A percentile compares a stretch with the other conserved stretches of the same genome.
These are phyloP conservation scores for Conchocele bisecta DNA, from an alignment of 2,888 invertebrate species.

Conservation along the genomic window DNA sequence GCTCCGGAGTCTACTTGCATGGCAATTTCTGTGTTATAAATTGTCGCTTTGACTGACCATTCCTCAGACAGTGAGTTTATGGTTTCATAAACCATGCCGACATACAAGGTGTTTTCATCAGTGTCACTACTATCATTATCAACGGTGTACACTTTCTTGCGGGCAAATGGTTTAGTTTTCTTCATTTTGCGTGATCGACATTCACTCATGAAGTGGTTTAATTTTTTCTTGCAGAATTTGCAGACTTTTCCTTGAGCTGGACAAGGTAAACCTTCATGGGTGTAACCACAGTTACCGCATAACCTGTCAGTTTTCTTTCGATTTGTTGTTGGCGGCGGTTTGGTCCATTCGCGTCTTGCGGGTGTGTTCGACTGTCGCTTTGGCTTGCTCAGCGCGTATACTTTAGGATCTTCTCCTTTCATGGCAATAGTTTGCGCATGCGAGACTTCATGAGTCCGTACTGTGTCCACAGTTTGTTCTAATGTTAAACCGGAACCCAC, in stretches of 20 bases:
- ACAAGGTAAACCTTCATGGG: no score
- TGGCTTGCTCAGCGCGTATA: neutral
- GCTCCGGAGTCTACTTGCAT: constrained; percentile 2
- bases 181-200: neutral
- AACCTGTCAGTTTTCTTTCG: no score
- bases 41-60: neutral
- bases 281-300: neutral
- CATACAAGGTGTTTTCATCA: neutral
- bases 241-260: neutral
- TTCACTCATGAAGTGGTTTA: neutral
- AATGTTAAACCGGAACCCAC: neutral
- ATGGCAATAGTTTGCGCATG: neutral
- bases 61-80: neutral
- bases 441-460: neutral
- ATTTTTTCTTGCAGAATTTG: neutral
- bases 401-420: constrained; percentile 1
- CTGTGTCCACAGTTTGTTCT: neutral
- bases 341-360: no score
- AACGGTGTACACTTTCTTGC: neutral
- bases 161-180: neutral
- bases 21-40: neutral
- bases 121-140: neutral
- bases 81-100: neutral
- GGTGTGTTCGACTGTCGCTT: neutral
- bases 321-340: no score